Base-by-base conservation (phyloP, 2,113 vertebrate species). In the Micromys minutus region DNA sequence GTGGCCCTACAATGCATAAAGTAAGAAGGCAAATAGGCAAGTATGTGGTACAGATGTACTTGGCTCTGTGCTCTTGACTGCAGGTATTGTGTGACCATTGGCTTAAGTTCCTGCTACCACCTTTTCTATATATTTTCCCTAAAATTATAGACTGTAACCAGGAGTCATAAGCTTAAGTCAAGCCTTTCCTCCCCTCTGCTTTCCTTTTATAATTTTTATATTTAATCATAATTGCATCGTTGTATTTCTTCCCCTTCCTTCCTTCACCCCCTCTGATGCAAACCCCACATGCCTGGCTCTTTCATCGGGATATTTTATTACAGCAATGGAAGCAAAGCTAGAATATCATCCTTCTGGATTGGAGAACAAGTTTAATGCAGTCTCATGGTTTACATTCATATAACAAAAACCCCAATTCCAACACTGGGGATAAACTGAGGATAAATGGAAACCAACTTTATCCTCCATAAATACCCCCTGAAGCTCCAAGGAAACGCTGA, bases 361-460 rank as follows among this genome's bases (percentile, higher is more conserved):
- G 69, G 90, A 87, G 91, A 86, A 87, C 7, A 93, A 7, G 21
- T 19, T 93, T 61, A 88, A 67, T 71, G 55, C 16, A 90, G 52
- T 7, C 47, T 93, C 87, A 5, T 22, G 90, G 88, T 88, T 94
- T 63, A 93, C 90, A 94, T 83, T 83, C 74, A 22, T 26, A 84
- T 16, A 50, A 96, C 95, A 92, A 87, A 93, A 85, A 29, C 29
- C 52, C n/a, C 69, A 87, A 72, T 95, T 55, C 87, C 88, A 94
- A 94, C 36, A 1, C 87, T 75, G 42, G 94, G 93, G 85, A 93
- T 93, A 95, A 91, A 92, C 96, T 93, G 81, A 97, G 95, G 94
- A 95, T 90, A 96, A 96, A 97, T 97, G 96, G 91, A 97, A 97
- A 96, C 90, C 65, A 96, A 89, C 95, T 96, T 97, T 97, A 96